A percentile compares a stretch with the other conserved stretches of the same genome.
Conservation (phyloP, 2,797 vertebrate species). For the Bovichtus variegatus region DNA sequence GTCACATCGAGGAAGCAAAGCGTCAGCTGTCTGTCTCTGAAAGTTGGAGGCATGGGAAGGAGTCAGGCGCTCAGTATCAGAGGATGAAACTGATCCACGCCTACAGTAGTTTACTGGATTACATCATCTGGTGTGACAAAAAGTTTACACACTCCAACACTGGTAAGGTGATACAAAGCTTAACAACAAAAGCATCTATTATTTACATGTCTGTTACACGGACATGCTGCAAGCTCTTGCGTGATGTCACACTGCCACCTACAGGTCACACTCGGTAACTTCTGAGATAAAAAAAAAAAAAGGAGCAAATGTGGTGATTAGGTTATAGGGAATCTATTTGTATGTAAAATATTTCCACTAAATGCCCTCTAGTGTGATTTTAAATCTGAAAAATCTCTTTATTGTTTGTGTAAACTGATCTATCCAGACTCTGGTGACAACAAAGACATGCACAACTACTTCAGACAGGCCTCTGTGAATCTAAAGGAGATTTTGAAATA, state of each 20-base stretch:
- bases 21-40: constrained; percentile 85
- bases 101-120: constrained; percentile 91
- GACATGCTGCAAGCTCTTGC: neutral
- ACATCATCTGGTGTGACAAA: constrained; percentile 89
- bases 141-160: constrained; percentile 62
- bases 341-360: neutral
- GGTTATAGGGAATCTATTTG: neutral
- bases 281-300: neutral
- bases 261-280: constrained; percentile 29
- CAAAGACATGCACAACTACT: constrained; percentile 84
- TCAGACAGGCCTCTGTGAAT: constrained; percentile 88
- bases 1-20: constrained; percentile 87
- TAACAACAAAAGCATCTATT: constrained; percentile 35
- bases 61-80: constrained; percentile 79
- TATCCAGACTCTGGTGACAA: constrained; percentile 57
- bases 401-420: neutral
- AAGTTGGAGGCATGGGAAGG: constrained; percentile 90
- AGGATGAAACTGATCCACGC: constrained; percentile 87
- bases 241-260: constrained; percentile 58
- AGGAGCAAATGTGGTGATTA: neutral
- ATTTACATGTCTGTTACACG: constrained; percentile 25
- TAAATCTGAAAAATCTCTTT: neutral
- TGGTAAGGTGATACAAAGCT: constrained; percentile 78
- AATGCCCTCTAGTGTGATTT: neutral
- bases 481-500: constrained; percentile 86